phyloP scores from a whole-genome alignment of 2,888 invertebrate genomes.

The Eupelmus urozonus region DNA sequence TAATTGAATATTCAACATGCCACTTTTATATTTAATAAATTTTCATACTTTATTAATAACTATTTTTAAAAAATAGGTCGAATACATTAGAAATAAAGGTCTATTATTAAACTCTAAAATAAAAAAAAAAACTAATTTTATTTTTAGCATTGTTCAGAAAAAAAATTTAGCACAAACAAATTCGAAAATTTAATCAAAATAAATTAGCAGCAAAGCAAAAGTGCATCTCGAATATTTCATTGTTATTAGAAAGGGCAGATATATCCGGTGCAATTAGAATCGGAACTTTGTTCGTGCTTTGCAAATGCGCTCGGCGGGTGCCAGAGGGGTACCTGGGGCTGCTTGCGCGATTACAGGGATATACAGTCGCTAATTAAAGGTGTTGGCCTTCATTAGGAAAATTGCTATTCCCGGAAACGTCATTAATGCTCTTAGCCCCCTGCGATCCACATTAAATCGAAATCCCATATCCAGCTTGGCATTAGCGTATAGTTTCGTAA shows the following conservation, averaged over 20 bases:
- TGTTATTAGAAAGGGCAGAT: too few species aligned
- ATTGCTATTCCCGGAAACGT: background rate
- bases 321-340: too few species aligned
- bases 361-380: slow-evolving; percentile 14
- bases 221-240: background rate
- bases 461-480: too few species aligned
- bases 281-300: background rate
- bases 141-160: too few species aligned
- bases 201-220: background rate
- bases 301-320: too few species aligned
- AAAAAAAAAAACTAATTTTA: too few species aligned
- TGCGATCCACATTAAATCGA: too few species aligned
- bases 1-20: background rate
- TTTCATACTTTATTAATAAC: background rate
- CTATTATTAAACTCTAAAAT: too few species aligned
- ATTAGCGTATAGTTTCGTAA: background rate
- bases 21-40: too few species aligned
- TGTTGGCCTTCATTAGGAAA: background rate
- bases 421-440: background rate
- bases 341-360: background rate
- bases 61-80: background rate
- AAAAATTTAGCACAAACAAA: too few species aligned
- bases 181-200: too few species aligned
- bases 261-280: too few species aligned
- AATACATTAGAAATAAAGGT: background rate